These are phyloP conservation scores for Sebastes itinus DNA, from an alignment of 2,797 vertebrate species.

Conservation along the genomic window DNA sequence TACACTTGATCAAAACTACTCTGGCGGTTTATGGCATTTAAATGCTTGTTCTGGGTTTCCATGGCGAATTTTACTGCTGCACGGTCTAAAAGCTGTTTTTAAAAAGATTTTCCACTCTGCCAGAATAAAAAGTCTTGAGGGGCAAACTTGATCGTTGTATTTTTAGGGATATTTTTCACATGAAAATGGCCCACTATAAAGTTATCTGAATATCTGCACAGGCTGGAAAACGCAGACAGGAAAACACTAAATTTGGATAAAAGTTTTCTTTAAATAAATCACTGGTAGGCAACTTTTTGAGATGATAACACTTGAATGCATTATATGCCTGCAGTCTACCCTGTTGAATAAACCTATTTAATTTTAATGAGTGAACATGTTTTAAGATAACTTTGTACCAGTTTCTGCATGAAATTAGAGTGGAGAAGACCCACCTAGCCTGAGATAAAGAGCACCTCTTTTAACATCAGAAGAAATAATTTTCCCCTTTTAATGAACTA, in stretches of 20 bases:
- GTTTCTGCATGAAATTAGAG: background rate
- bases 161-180: background rate
- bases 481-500: background rate
- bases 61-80: background rate
- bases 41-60: slow-evolving; percentile 21
- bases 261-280: background rate
- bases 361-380: too few relatives aligned
- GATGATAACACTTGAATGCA: background rate
- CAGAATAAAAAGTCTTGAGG: slow-evolving; percentile 16
- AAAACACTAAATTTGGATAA: background rate
- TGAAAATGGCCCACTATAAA: background rate
- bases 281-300: background rate
- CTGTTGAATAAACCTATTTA: too few relatives aligned
- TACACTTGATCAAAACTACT: background rate
- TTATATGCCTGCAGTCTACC: background rate
- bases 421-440: background rate
- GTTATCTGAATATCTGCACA: background rate
- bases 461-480: background rate
- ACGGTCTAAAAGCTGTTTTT: slow-evolving; percentile 2
- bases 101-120: slow-evolving; percentile 19
- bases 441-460: background rate
- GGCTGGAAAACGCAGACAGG: background rate
- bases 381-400: background rate
- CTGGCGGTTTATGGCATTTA: background rate
- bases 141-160: background rate